Evolutionary conservation across 1,140 invertebrate species (phyloP).

Genomic region (Formica selysi): DNA sequence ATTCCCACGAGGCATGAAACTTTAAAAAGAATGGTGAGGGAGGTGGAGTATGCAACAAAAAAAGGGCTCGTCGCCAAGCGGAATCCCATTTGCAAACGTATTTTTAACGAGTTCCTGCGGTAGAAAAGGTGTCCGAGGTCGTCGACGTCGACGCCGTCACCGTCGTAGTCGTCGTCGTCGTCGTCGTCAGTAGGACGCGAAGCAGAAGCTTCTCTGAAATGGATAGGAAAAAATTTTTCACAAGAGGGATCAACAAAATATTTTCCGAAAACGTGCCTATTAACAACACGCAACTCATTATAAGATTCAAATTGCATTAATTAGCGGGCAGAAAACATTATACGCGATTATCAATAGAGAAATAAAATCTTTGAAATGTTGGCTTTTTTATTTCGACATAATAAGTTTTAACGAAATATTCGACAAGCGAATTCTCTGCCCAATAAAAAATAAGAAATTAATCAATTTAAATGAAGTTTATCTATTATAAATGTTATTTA

Average conservation of each 20-base stretch:
- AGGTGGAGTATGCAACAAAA: conserved; percentile 62
- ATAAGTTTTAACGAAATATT: background rate
- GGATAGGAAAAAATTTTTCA: conserved; percentile 10
- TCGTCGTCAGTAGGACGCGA: conserved; percentile 41
- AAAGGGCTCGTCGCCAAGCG: conserved; percentile 47
- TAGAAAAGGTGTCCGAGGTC: conserved; percentile 62
- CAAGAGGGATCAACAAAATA: conserved; percentile 32
- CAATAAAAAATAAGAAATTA: background rate
- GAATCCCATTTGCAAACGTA: conserved; percentile 76
- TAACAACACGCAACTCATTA: conserved; percentile 1
- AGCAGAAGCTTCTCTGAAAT: conserved; percentile 31
- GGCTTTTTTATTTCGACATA: background rate
- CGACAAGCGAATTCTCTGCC: background rate
- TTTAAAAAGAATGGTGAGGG: conserved; percentile 73
- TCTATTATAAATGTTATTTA: background rate
- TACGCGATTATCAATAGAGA: background rate
- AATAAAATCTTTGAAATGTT: background rate
- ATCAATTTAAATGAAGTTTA: background rate
- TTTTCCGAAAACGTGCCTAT: conserved; percentile 17
- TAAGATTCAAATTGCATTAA: conserved; percentile 18
- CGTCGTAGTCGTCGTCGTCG: background rate
- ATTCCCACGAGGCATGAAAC: conserved; percentile 78
- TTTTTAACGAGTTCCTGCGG: conserved; percentile 73
- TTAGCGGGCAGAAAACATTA: background rate
- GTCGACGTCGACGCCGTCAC: conserved; percentile 44